Percentiles rank a stretch among this genome's conserved stretches.
Conservation (phyloP, 2,888 invertebrate genomes). For the Polymixis flavicincta region DNA sequence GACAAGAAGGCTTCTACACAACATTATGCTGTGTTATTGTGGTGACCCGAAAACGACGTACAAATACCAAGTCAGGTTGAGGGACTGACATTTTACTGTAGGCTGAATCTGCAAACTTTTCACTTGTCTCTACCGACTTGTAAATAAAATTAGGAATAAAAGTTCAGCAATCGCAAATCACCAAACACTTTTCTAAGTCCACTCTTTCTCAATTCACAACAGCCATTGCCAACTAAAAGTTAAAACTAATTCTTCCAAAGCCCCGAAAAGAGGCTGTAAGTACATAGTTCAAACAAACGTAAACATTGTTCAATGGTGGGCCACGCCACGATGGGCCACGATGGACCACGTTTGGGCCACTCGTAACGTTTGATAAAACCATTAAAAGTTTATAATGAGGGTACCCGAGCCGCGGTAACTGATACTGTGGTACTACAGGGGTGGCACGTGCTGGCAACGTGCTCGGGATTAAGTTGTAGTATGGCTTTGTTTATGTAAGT, state of each 20-base stretch:
- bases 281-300: constrained; percentile 41
- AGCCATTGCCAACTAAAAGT: not conserved
- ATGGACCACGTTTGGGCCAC: constrained; percentile 28
- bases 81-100: too few species aligned
- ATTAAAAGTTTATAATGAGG: constrained; percentile 78
- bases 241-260: constrained; percentile 2
- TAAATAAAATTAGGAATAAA: not conserved
- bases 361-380: constrained; percentile 67
- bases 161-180: constrained; percentile 4
- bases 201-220: constrained; percentile 14
- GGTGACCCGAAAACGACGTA: too few species aligned
- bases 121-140: not conserved
- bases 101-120: not conserved
- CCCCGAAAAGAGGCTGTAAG: constrained; percentile 20
- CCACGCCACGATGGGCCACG: constrained; percentile 22
- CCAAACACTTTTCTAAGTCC: not conserved
- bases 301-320: constrained; percentile 50
- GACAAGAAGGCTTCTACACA: too few species aligned
- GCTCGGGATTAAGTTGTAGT: not conserved
- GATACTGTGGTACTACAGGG: constrained; percentile 47
- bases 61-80: too few species aligned
- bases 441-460: constrained; percentile 14
- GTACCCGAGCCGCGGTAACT: constrained; percentile 52
- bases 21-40: too few species aligned
- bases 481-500: constrained; percentile 6